A percentile compares a stretch with the other conserved stretches of the same genome.
These are phyloP conservation scores for Sebastes trivittatus DNA, from an alignment of 2,797 vertebrate species.

Conservation along the genomic window DNA sequence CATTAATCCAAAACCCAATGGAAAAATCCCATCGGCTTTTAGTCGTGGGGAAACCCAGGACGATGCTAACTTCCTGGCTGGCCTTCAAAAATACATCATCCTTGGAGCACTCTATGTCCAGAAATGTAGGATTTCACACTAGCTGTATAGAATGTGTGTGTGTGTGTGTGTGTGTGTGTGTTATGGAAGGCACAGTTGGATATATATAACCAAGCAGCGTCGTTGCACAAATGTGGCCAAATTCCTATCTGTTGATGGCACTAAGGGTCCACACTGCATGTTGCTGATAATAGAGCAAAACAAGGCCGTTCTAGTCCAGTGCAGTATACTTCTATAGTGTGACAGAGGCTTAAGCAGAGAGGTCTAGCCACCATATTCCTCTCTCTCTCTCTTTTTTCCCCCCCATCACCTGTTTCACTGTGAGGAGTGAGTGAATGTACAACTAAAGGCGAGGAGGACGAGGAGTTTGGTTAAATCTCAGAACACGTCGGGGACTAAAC, in stretches of 20 bases:
- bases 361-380: constrained; percentile 79
- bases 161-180: background rate
- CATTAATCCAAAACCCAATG: no score
- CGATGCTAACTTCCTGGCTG: no score
- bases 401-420: constrained; percentile 91
- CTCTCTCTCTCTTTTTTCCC: constrained; percentile 69
- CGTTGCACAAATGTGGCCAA: constrained; percentile 15
- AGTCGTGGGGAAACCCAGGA: no score
- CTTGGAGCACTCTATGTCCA: no score
- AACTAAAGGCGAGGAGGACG: constrained; percentile 80
- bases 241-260: constrained; percentile 21
- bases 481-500: constrained; percentile 25
- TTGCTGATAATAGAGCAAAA: constrained; percentile 8
- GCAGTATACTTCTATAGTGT: constrained; percentile 2
- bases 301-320: constrained; percentile 4
- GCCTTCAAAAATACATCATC: no score
- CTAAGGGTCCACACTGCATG: constrained; percentile 38
- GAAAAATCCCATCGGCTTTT: no score
- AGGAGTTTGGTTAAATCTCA: constrained; percentile 87
- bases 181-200: background rate
- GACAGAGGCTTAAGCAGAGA: constrained; percentile 2
- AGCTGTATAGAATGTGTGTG: background rate
- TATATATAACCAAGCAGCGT: background rate
- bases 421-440: constrained; percentile 93
- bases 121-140: background rate